Evolutionary conservation across 2,888 invertebrate species (phyloP).

Genomic region (Koerneria pararmatus): DNA sequence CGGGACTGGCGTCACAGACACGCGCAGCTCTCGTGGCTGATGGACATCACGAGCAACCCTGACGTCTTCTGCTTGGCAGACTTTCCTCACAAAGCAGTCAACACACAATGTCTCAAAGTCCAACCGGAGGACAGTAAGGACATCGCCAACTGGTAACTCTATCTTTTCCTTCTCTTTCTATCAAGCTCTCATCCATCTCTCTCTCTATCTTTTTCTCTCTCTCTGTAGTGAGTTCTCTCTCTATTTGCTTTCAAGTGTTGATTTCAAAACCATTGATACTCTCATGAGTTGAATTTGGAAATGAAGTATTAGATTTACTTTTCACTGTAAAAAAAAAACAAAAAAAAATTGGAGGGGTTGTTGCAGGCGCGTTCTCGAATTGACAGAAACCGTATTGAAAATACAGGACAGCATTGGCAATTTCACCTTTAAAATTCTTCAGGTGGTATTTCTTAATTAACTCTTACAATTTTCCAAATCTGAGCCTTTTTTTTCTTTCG

Average conservation of each 20-base stretch:
- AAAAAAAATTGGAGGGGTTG: not conserved
- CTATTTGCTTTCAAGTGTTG: no score
- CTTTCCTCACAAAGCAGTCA: constrained; percentile 79
- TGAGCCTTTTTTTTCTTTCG: no score
- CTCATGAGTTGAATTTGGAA: not conserved
- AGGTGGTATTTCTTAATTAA: no score
- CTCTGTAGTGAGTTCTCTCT: no score
- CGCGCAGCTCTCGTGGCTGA: constrained; percentile 74
- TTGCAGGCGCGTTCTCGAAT: constrained; percentile 75
- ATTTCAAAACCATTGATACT: no score
- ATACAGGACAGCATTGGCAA: no score
- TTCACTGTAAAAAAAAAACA: not conserved
- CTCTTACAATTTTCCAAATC: no score
- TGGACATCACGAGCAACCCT: constrained; percentile 80
- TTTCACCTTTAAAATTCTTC: no score
- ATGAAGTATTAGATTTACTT: not conserved
- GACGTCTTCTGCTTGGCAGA: constrained; percentile 92
- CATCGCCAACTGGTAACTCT: constrained; percentile 75
- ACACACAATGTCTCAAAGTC: constrained; percentile 73
- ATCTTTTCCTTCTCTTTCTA: not conserved
- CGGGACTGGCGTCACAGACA: constrained; percentile 21
- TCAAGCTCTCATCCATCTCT: constrained; percentile 19
- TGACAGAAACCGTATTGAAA: constrained; percentile 80
- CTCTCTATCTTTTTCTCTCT: no score
- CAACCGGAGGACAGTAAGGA: constrained; percentile 95